Conservation (phyloP, 2,888 invertebrate species). For the Lithophane leautieri region DNA sequence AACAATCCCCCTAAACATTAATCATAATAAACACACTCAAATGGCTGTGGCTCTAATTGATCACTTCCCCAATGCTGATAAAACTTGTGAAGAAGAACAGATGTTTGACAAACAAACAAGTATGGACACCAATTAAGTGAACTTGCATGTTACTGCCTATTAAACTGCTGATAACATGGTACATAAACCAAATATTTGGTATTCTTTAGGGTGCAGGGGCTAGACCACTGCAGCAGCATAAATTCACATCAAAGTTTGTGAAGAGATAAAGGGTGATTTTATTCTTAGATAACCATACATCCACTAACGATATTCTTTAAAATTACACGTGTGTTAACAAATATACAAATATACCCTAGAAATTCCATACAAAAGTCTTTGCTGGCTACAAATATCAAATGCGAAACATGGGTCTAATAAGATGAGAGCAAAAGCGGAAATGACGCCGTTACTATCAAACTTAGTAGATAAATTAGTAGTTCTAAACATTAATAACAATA, state of each 20-base stretch:
- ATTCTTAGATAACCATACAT: too few species aligned
- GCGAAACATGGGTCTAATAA: too few species aligned
- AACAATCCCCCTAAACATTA: conserved; percentile 9
- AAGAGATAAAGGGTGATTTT: too few species aligned
- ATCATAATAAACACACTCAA: conserved; percentile 33
- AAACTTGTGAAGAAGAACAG: conserved; percentile 73
- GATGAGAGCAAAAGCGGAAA: too few species aligned
- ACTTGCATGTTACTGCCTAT: conserved; percentile 45
- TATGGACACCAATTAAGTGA: conserved; percentile 72
- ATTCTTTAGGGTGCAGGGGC: neutral
- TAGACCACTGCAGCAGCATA: neutral
- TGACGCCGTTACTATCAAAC: too few species aligned
- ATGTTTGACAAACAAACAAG: conserved; percentile 71
- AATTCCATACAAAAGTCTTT: too few species aligned
- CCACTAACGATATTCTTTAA: too few species aligned
- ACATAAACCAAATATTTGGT: conserved; percentile 17
- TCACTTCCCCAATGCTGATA: conserved; percentile 50
- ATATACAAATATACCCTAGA: too few species aligned
- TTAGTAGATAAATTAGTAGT: neutral
- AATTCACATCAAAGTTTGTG: neutral
- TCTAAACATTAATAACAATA: conserved; percentile 3
- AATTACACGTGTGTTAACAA: too few species aligned
- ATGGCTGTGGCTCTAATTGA: conserved; percentile 49
- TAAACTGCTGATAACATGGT: conserved; percentile 23
- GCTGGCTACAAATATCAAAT: too few species aligned